These are phyloP conservation scores for Cephonodes hylas DNA, from an alignment of 2,888 invertebrate species.

Conservation along the genomic window DNA sequence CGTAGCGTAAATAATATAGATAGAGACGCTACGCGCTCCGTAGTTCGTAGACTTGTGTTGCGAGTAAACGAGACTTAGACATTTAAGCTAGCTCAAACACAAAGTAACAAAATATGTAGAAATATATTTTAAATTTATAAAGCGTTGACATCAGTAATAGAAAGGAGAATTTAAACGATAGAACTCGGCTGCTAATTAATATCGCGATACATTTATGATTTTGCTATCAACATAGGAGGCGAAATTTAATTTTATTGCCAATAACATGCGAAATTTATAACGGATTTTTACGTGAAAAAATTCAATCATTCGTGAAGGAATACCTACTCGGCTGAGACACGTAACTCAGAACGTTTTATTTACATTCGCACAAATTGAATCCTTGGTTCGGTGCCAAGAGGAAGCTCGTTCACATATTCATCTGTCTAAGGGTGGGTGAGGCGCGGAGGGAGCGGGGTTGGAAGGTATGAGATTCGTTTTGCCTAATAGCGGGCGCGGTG, in stretches of 20 bases:
- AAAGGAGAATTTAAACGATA: not conserved
- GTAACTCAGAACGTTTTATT: slow-evolving; percentile 60
- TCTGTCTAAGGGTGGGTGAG: slow-evolving; percentile 29
- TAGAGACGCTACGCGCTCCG: slow-evolving; percentile 8
- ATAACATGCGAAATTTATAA: not conserved
- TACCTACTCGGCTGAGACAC: slow-evolving; percentile 19
- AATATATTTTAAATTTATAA: not conserved
- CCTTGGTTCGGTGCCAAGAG: slow-evolving; percentile 71
- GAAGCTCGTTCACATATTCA: slow-evolving; percentile 57
- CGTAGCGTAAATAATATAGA: not conserved
- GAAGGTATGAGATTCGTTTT: slow-evolving; percentile 74
- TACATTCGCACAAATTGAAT: slow-evolving; percentile 77
- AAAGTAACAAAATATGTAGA: not conserved
- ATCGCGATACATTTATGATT: not conserved
- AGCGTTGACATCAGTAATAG: not conserved
- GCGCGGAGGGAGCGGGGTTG: slow-evolving; percentile 31
- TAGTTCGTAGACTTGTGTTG: slow-evolving; percentile 4
- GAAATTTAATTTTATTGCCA: slow-evolving; percentile 1
- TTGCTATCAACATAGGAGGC: not conserved
- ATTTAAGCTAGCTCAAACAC: not conserved
- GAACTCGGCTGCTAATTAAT: not conserved
- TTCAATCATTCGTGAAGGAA: slow-evolving; percentile 9
- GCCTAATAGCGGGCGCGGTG: slow-evolving; percentile 73
- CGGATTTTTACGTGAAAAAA: not conserved
- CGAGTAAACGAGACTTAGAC: not conserved